Evolutionary conservation across 2,113 vertebrate genomes (phyloP).

Genomic region (Engraulis encrasicolus): DNA sequence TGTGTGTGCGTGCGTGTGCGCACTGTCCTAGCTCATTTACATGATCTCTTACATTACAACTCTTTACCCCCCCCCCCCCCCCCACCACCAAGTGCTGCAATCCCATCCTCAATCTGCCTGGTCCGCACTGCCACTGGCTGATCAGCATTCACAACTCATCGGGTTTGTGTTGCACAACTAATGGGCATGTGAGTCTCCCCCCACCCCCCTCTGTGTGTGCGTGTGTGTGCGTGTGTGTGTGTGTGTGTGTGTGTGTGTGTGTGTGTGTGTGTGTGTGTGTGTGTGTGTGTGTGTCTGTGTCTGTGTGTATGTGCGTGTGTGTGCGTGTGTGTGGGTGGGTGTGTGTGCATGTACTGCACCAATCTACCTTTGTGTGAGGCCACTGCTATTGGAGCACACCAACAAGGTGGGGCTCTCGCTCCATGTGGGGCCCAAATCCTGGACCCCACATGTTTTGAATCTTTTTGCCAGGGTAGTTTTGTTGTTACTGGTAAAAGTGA

Average conservation of each 20-base stretch:
- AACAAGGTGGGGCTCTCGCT: no score
- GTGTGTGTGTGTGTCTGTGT: background rate
- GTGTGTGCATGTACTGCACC: no score
- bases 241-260: background rate
- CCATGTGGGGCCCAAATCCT: no score
- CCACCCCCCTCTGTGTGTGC: background rate
- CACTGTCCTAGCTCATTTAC: background rate
- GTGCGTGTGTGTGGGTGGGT: no score
- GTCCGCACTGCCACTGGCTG: constrained; percentile 62
- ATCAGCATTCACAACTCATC: constrained; percentile 68
- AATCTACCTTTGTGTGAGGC: no score
- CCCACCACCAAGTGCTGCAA: background rate
- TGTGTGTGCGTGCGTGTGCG: no score
- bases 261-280: background rate
- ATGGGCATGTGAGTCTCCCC: constrained; percentile 64
- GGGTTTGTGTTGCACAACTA: constrained; percentile 65
- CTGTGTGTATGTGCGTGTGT: no score
- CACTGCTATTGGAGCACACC: no score
- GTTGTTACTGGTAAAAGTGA: no score
- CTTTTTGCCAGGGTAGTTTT: no score
- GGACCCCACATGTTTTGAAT: no score
- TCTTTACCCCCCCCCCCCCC: constrained; percentile 30
- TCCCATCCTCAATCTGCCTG: background rate
- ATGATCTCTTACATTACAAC: constrained; percentile 5
- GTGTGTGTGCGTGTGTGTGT: background rate